Evolutionary conservation across 2,797 vertebrate species (phyloP).

Genomic region (Acanthurus lineatus): DNA sequence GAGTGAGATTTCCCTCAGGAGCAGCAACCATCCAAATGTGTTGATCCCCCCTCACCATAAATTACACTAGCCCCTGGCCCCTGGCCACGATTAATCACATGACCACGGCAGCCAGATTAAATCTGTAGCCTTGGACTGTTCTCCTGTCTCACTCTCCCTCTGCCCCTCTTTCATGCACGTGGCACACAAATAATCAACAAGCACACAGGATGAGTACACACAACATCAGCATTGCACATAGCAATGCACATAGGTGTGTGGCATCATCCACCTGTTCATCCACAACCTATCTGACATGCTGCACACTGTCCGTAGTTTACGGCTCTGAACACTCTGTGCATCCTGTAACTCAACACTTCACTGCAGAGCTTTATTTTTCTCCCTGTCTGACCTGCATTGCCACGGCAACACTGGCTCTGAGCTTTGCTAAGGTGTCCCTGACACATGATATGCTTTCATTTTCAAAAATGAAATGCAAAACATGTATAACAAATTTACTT

Average conservation of each 20-base stretch:
- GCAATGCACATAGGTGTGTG: conserved; percentile 18
- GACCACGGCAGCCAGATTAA: conserved; percentile 85
- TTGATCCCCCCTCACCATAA: conserved; percentile 80
- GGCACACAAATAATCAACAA: conserved; percentile 59
- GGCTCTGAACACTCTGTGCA: conserved; percentile 37
- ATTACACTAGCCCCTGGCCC: conserved; percentile 83
- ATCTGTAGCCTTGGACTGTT: conserved; percentile 84
- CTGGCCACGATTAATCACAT: conserved; percentile 84
- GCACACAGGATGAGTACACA: conserved; percentile 30
- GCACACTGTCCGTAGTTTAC: conserved; percentile 15
- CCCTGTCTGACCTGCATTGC: conserved; percentile 64
- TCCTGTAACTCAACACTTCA: conserved; percentile 76
- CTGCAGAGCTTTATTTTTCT: conserved; percentile 67
- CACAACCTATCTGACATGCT: too few relatives aligned
- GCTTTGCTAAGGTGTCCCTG: conserved; percentile 36
- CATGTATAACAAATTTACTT: background rate
- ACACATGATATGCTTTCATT: conserved; percentile 51
- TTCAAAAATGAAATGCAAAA: conserved; percentile 22
- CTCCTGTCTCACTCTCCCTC: conserved; percentile 70
- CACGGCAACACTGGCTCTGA: conserved; percentile 65
- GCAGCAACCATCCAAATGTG: conserved; percentile 82
- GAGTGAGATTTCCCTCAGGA: conserved; percentile 85
- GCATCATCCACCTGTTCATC: conserved; percentile 60
- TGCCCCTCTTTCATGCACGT: conserved; percentile 58
- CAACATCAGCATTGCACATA: conserved; percentile 23